These are phyloP conservation scores for Phyllotreta striolata DNA, from an alignment of 2,888 invertebrate species.

Conservation along the genomic window DNA sequence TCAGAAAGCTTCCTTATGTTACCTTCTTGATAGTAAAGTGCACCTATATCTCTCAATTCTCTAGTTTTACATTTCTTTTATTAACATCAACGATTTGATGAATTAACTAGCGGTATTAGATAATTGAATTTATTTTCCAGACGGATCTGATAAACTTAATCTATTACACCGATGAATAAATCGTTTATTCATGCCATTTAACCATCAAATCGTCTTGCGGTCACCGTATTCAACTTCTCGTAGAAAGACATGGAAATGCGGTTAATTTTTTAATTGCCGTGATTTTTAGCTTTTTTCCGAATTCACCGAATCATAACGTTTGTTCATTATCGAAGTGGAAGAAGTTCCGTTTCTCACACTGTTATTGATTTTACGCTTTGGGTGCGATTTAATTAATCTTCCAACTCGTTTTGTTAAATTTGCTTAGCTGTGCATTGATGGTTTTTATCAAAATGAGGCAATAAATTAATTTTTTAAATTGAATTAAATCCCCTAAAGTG, in stretches of 20 bases:
- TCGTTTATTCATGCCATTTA: slow-evolving; percentile 50
- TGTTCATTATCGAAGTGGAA: slow-evolving; percentile 11
- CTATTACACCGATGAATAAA: slow-evolving; percentile 35
- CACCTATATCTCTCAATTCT: neutral
- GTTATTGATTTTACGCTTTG: slow-evolving; percentile 33
- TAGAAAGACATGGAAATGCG: slow-evolving; percentile 28
- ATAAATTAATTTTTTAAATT: no score
- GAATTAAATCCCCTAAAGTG: no score
- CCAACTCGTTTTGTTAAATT: no score
- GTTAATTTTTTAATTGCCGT: slow-evolving; percentile 33
- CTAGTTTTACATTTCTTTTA: neutral
- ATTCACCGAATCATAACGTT: slow-evolving; percentile 25
- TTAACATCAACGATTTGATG: neutral
- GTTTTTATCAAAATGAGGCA: no score
- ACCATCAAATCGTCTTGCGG: slow-evolving; percentile 48
- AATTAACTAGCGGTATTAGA: neutral
- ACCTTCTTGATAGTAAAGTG: neutral
- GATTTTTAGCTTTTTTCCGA: slow-evolving; percentile 27
- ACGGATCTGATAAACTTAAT: slow-evolving; percentile 14
- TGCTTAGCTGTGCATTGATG: no score
- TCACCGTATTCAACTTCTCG: slow-evolving; percentile 33
- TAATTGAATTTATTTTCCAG: neutral
- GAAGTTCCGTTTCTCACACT: slow-evolving; percentile 27
- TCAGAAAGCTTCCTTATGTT: no score
- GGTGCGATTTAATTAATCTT: slow-evolving; percentile 6